phyloP scores from a whole-genome alignment of 2,888 invertebrate genomes.

The Maniola hyperantus region DNA sequence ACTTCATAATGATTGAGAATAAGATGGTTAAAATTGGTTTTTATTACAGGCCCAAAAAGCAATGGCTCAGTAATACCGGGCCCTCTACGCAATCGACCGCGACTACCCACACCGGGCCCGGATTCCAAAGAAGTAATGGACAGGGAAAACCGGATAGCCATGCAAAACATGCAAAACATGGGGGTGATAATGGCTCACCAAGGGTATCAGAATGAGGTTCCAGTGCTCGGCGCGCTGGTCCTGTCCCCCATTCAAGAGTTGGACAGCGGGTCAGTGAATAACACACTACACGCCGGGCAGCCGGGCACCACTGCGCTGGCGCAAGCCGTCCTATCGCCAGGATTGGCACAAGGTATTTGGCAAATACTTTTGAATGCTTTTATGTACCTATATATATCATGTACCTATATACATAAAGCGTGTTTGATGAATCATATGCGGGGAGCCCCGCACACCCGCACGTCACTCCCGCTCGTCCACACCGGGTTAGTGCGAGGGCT shows the following conservation, averaged over 20 bases:
- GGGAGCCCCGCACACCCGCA: too few relatives aligned
- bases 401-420: too few relatives aligned
- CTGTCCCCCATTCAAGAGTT: slow-evolving; percentile 93
- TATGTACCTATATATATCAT: too few relatives aligned
- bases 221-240: slow-evolving; percentile 88
- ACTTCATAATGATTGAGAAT: too few relatives aligned
- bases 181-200: slow-evolving; percentile 88
- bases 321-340: slow-evolving; percentile 88
- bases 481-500: too few relatives aligned
- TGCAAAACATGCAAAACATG: slow-evolving; percentile 79
- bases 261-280: slow-evolving; percentile 89
- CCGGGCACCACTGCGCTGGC: slow-evolving; percentile 90
- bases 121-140: slow-evolving; percentile 91
- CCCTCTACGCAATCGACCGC: slow-evolving; percentile 90
- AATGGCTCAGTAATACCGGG: slow-evolving; percentile 86
- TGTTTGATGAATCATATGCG: too few relatives aligned
- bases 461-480: too few relatives aligned
- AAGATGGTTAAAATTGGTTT: neutral
- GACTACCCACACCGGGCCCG: slow-evolving; percentile 89
- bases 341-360: slow-evolving; percentile 54
- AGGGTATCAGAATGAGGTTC: slow-evolving; percentile 85
- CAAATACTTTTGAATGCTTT: neutral
- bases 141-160: slow-evolving; percentile 85
- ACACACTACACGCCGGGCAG: slow-evolving; percentile 87
- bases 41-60: slow-evolving; percentile 83